A percentile compares a stretch with the other conserved stretches of the same genome.
Conservation (phyloP, 1,140 invertebrate species). For the Aphaenogaster floridana region DNA sequence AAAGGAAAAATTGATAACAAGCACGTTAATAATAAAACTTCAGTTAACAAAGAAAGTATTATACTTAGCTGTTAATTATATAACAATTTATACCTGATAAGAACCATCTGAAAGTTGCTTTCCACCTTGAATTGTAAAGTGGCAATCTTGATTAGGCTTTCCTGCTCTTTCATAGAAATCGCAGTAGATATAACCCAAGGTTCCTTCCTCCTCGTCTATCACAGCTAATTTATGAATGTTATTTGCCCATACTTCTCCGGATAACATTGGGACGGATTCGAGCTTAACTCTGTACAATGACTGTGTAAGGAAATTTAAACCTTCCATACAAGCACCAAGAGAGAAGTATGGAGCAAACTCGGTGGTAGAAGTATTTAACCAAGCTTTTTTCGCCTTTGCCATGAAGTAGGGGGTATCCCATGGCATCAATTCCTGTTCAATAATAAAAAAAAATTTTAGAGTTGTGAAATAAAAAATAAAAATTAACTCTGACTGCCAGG, state of each 20-base stretch:
- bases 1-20: neutral
- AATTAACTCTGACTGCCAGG: neutral
- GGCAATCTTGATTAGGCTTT: slow-evolving; percentile 99
- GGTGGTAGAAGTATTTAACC: slow-evolving; percentile 89
- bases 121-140: slow-evolving; percentile 99
- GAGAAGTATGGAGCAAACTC: slow-evolving; percentile 97
- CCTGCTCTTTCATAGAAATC: slow-evolving; percentile 96
- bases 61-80: slow-evolving; percentile 50
- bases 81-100: slow-evolving; percentile 90
- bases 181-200: slow-evolving; percentile 98
- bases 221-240: slow-evolving; percentile 97
- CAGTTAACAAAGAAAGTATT: neutral
- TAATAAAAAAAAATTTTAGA: neutral
- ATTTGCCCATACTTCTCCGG: slow-evolving; percentile 94
- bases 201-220: slow-evolving; percentile 91
- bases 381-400: slow-evolving; percentile 90
- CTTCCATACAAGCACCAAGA: slow-evolving; percentile 98
- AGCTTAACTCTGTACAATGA: slow-evolving; percentile 94
- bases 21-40: slow-evolving; percentile 18
- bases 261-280: slow-evolving; percentile 88
- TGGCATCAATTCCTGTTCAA: slow-evolving; percentile 87
- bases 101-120: slow-evolving; percentile 92
- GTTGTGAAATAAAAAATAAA: neutral
- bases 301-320: slow-evolving; percentile 94
- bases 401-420: slow-evolving; percentile 96